phyloP scores from a whole-genome alignment of 2,113 vertebrate genomes.

The Scortum barcoo region DNA sequence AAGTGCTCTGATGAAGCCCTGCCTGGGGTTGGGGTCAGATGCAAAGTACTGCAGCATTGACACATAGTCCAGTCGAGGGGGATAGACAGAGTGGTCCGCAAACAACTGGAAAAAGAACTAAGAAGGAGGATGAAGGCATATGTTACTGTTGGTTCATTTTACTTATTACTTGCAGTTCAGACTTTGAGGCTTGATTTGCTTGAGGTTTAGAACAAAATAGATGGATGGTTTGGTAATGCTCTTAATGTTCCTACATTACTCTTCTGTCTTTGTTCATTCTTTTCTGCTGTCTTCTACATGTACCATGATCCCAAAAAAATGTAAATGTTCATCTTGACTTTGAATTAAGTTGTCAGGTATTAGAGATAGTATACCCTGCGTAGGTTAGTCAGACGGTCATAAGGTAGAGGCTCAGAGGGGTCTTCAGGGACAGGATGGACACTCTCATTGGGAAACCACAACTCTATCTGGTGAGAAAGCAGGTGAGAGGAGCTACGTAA shows the following conservation, averaged over 20 bases:
- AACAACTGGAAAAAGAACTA: slow-evolving; percentile 94
- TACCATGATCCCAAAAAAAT: background rate
- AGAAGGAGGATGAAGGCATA: background rate
- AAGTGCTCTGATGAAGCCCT: slow-evolving; percentile 91
- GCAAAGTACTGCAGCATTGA: slow-evolving; percentile 92
- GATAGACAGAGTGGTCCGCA: slow-evolving; percentile 78
- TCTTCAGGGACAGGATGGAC: slow-evolving; percentile 77
- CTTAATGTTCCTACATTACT: background rate
- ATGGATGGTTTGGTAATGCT: background rate
- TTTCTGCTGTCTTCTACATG: background rate
- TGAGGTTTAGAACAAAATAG: background rate
- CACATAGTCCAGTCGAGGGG: slow-evolving; percentile 85
- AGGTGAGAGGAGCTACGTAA: background rate
- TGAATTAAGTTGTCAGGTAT: background rate
- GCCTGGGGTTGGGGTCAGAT: slow-evolving; percentile 83
- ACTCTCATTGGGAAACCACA: slow-evolving; percentile 89
- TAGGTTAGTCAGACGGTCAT: slow-evolving; percentile 84
- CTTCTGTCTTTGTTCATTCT: background rate
- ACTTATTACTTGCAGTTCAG: background rate
- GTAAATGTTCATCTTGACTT: background rate
- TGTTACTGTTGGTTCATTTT: background rate
- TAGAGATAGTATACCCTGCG: slow-evolving; percentile 81
- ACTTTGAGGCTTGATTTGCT: background rate
- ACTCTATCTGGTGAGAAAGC: slow-evolving; percentile 82
- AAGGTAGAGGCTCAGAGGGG: slow-evolving; percentile 80